Percentiles rank a stretch among this genome's conserved stretches.
Evolutionary conservation across 2,797 vertebrate genomes (phyloP).

Genomic region (Eospalax fontanierii): DNA sequence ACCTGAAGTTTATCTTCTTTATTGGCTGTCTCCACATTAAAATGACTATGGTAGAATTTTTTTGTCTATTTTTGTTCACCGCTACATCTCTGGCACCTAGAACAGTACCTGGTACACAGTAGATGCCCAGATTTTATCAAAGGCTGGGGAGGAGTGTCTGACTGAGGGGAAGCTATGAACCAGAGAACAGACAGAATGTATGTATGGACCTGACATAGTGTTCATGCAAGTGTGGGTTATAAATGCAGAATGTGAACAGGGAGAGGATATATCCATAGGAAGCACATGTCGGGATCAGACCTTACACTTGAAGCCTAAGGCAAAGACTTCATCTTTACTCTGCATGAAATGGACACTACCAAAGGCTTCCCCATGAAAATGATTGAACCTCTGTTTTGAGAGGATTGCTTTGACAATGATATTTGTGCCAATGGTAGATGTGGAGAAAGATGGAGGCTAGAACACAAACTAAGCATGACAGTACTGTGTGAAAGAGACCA

Average conservation of each 20-base stretch:
- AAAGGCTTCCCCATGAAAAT: neutral
- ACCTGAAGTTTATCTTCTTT: neutral
- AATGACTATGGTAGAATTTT: neutral
- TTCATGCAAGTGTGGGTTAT: too few species aligned
- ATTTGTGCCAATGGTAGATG: neutral
- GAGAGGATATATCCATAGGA: neutral
- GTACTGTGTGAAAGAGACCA: neutral
- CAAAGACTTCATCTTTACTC: neutral
- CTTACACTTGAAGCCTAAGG: neutral
- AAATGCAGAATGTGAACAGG: neutral
- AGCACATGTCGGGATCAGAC: neutral
- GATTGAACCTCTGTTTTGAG: neutral
- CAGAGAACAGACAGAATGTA: neutral
- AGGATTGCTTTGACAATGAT: neutral
- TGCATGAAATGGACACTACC: neutral
- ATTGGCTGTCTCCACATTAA: neutral
- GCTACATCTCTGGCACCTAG: neutral
- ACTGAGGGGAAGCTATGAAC: neutral
- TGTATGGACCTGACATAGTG: neutral
- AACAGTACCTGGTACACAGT: neutral
- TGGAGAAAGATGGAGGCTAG: neutral
- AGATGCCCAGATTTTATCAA: conserved; percentile 1
- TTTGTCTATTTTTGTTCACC: neutral
- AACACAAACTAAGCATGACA: neutral
- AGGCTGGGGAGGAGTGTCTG: neutral